Conservation (phyloP, 2,888 invertebrate genomes). For the Hipparchia sbordonii region DNA sequence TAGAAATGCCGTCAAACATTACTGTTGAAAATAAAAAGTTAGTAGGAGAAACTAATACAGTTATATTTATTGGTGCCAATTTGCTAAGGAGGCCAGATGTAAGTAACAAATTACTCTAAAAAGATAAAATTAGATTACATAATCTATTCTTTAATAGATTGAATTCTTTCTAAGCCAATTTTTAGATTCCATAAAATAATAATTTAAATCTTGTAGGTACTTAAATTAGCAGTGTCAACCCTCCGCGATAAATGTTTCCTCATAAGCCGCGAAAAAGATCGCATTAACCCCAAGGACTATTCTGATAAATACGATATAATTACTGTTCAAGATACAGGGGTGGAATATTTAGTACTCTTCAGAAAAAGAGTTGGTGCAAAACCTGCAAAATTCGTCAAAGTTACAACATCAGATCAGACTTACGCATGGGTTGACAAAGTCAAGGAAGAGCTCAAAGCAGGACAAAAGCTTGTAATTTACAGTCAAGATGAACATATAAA, state of each 20-base stretch:
- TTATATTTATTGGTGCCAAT: slow-evolving; percentile 79
- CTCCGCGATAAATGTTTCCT: slow-evolving; percentile 84
- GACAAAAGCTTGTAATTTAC: slow-evolving; percentile 84
- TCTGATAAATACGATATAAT: slow-evolving; percentile 76
- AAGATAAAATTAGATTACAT: not conserved
- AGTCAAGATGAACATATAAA: slow-evolving; percentile 86
- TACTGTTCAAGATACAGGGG: slow-evolving; percentile 71
- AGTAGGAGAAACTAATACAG: slow-evolving; percentile 74
- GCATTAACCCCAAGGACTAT: slow-evolving; percentile 69
- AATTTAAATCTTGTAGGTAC: slow-evolving; percentile 53
- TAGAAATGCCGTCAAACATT: slow-evolving; percentile 76
- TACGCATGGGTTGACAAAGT: slow-evolving; percentile 81
- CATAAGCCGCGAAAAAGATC: slow-evolving; percentile 82
- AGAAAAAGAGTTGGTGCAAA: slow-evolving; percentile 73
- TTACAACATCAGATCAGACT: slow-evolving; percentile 62
- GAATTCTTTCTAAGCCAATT: not conserved
- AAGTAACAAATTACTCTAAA: slow-evolving; percentile 43
- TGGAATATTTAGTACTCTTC: slow-evolving; percentile 80
- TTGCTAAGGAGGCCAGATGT: slow-evolving; percentile 77
- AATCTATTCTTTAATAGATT: not conserved
- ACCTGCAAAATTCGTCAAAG: slow-evolving; percentile 74
- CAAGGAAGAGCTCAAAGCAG: slow-evolving; percentile 69
- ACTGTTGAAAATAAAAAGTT: slow-evolving; percentile 85
- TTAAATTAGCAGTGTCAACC: slow-evolving; percentile 71
- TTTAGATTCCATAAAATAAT: not conserved